Evolutionary conservation across 2,797 vertebrate species (phyloP).

Genomic region (Acomys russatus): DNA sequence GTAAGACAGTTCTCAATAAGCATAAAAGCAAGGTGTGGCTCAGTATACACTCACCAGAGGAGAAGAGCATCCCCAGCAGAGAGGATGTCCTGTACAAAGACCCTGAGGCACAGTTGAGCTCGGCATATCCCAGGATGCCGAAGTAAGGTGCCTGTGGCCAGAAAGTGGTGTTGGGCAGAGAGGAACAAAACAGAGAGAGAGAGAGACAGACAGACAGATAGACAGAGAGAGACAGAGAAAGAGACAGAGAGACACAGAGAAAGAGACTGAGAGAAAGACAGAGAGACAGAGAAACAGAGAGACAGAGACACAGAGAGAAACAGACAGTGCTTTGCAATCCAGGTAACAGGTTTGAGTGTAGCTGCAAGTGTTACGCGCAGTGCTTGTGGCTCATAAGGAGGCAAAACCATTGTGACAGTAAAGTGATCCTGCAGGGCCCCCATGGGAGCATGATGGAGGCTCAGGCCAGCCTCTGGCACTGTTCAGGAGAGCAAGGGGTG

Average conservation of each 20-base stretch:
- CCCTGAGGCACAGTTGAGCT: neutral
- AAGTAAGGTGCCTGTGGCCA: neutral
- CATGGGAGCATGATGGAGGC: neutral
- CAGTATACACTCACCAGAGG: fast-evolving
- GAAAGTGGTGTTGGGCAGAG: neutral
- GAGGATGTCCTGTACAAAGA: neutral
- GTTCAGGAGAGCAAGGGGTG: neutral
- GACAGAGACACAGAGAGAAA: too few species aligned
- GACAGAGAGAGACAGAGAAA: too few species aligned
- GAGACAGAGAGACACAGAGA: too few species aligned
- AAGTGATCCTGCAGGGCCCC: neutral
- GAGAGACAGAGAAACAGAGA: too few species aligned
- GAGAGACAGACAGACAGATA: too few species aligned
- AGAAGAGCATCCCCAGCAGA: neutral
- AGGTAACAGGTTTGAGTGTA: neutral
- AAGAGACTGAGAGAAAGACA: too few species aligned
- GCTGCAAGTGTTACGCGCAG: neutral
- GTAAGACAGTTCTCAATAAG: neutral
- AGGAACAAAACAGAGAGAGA: neutral
- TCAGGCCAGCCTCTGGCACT: neutral
- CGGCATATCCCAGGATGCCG: neutral
- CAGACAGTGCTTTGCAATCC: neutral
- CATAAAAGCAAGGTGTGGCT: neutral
- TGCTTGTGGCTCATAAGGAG: neutral
- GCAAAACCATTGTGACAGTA: fast-evolving